Percentiles rank a stretch among this genome's conserved stretches.
phyloP scores from a whole-genome alignment of 2,113 vertebrate genomes.

The Myodes glareolus region DNA sequence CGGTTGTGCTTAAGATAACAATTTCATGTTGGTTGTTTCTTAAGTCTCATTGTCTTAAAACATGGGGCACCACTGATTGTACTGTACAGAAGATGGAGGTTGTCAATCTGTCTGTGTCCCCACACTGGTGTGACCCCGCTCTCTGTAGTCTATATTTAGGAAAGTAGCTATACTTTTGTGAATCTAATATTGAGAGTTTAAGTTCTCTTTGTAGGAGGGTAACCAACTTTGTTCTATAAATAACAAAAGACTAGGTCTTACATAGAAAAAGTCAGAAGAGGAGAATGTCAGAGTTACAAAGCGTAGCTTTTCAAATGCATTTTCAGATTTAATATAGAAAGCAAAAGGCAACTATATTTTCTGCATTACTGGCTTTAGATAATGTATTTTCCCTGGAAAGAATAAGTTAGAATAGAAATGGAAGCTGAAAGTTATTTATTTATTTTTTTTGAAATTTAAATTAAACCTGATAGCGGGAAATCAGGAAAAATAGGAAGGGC shows the following conservation, averaged over 20 bases:
- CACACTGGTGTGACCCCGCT: neutral
- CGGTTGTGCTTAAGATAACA: neutral
- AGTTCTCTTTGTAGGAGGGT: neutral
- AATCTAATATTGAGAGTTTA: neutral
- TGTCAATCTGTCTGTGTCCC: neutral
- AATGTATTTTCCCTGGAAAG: slow-evolving; percentile 22
- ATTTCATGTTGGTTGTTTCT: neutral
- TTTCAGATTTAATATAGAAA: slow-evolving; percentile 12
- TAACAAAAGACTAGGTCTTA: neutral
- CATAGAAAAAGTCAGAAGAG: neutral
- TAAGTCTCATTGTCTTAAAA: neutral
- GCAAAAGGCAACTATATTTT: neutral
- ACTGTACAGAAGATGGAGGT: neutral
- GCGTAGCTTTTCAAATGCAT: neutral
- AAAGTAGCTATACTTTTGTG: neutral
- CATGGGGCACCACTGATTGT: neutral
- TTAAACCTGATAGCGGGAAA: neutral
- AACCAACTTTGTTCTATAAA: neutral
- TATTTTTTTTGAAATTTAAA: neutral
- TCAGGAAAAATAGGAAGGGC: neutral
- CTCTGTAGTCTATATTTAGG: neutral
- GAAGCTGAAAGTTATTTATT: neutral
- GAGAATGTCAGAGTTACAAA: slow-evolving; percentile 24
- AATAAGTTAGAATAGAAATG: neutral
- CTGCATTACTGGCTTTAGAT: neutral